Evolutionary conservation across 2,113 vertebrate species (phyloP).

Genomic region (Neolamprologus brichardi): DNA sequence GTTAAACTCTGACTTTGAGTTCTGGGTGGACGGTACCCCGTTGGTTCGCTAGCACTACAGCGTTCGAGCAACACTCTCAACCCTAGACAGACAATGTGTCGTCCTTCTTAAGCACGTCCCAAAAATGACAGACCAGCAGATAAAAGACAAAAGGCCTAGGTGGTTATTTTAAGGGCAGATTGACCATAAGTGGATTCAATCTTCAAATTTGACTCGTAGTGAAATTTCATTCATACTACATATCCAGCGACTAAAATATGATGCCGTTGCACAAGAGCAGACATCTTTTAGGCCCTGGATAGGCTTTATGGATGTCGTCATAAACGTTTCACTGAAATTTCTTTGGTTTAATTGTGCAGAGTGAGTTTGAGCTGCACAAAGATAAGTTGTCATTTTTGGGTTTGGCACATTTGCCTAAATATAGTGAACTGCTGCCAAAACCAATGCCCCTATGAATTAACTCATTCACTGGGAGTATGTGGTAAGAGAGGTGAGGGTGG

Average conservation of each 20-base stretch:
- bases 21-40: slow-evolving; percentile 23
- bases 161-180: neutral
- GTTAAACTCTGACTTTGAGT: slow-evolving; percentile 35
- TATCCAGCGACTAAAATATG: slow-evolving; percentile 61
- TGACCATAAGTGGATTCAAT: neutral
- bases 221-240: slow-evolving; percentile 45
- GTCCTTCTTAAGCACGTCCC: slow-evolving; percentile 22
- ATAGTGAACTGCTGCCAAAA: slow-evolving; percentile 13
- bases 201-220: neutral
- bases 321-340: neutral
- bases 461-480: slow-evolving; percentile 46
- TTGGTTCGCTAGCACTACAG: slow-evolving; percentile 16
- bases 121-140: slow-evolving; percentile 66
- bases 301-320: slow-evolving; percentile 43
- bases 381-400: slow-evolving; percentile 54
- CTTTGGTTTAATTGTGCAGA: neutral
- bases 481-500: slow-evolving; percentile 37
- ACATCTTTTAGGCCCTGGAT: slow-evolving; percentile 61
- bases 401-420: slow-evolving; percentile 34
- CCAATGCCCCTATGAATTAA: slow-evolving; percentile 39
- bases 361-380: neutral
- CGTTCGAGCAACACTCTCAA: slow-evolving; percentile 29
- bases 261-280: slow-evolving; percentile 41
- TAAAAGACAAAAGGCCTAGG: neutral
- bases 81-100: slow-evolving; percentile 35